A percentile compares a stretch with the other conserved stretches of the same genome.
Conservation (phyloP, 2,113 vertebrate species). For the Eudyptes chrysolophus region DNA sequence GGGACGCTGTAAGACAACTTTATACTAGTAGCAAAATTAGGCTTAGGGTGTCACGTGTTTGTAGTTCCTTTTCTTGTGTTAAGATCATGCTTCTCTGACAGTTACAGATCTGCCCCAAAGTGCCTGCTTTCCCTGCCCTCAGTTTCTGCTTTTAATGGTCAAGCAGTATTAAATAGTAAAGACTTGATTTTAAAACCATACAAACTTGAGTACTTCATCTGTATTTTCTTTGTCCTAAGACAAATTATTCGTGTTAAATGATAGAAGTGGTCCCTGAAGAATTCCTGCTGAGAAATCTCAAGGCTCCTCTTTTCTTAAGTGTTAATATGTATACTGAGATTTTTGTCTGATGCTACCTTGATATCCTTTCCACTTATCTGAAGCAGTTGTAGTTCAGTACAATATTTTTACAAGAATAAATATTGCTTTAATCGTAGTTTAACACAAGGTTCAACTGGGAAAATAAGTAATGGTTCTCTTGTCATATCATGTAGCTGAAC, state of each 20-base stretch:
- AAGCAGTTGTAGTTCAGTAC: neutral
- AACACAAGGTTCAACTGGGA: neutral
- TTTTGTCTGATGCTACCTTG: neutral
- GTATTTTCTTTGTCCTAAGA: neutral
- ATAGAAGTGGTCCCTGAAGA: neutral
- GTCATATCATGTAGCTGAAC: neutral
- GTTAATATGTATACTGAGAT: neutral
- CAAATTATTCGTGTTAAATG: neutral
- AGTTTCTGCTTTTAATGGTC: neutral
- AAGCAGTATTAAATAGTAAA: neutral
- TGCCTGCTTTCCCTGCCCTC: neutral
- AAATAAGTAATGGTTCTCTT: neutral
- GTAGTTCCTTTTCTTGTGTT: neutral
- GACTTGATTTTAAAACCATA: neutral
- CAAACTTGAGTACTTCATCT: neutral
- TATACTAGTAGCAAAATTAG: neutral
- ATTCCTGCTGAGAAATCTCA: neutral
- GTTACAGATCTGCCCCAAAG: neutral
- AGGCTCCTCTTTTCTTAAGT: neutral
- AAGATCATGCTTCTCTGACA: neutral
- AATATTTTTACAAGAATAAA: conserved; percentile 10
- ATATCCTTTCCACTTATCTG: neutral
- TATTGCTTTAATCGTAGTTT: neutral
- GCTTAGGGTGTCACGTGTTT: neutral
- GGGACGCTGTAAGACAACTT: neutral